phyloP scores from a whole-genome alignment of 2,113 vertebrate genomes.

The Paradoxurus hermaphroditus region DNA sequence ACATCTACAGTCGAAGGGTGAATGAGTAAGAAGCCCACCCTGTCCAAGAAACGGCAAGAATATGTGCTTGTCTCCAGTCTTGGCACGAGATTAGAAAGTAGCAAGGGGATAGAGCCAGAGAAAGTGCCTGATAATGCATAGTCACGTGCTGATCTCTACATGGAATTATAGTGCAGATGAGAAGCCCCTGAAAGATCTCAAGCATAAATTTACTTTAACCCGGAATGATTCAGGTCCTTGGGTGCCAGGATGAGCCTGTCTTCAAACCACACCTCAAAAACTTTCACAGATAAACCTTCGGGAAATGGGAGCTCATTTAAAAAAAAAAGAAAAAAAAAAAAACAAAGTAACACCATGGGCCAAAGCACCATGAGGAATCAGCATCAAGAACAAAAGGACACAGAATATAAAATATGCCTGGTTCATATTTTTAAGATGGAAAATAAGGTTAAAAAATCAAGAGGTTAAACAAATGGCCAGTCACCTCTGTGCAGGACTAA shows the following conservation, averaged over 20 bases:
- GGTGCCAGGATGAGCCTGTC: not conserved
- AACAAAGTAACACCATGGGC: not conserved
- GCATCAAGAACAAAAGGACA: not conserved
- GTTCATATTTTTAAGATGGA: not conserved
- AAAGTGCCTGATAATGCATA: not conserved
- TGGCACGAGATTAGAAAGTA: not conserved
- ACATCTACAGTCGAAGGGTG: not conserved
- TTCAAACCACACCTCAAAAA: not conserved
- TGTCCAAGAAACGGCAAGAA: not conserved
- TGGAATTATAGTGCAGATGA: not conserved
- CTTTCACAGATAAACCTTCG: not conserved
- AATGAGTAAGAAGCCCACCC: not conserved
- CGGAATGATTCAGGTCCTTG: not conserved
- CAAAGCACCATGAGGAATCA: not conserved
- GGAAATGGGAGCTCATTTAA: not conserved
- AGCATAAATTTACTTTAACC: not conserved
- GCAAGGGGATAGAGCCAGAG: not conserved
- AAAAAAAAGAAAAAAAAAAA: too few species aligned
- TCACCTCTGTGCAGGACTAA: not conserved
- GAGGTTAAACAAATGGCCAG: not conserved
- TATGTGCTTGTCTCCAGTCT: not conserved
- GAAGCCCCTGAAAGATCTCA: not conserved
- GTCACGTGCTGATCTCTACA: not conserved
- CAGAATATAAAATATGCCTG: not conserved
- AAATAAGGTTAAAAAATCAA: not conserved